Percentiles rank a stretch among this genome's conserved stretches.
Evolutionary conservation across 2,113 vertebrate species (phyloP).

Genomic region (Cercopithecus mona): DNA sequence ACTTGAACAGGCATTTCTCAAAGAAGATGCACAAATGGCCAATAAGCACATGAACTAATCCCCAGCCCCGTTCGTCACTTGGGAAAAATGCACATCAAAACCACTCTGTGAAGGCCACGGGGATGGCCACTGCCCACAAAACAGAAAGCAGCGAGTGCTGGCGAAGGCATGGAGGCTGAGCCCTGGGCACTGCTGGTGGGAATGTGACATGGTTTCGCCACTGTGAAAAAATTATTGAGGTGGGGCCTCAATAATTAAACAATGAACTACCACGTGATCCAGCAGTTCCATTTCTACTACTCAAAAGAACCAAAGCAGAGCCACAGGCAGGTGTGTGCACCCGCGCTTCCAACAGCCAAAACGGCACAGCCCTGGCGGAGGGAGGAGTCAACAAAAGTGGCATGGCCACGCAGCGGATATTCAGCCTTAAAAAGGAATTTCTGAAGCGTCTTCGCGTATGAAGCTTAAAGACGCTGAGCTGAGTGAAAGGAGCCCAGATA

Average conservation of each 20-base stretch:
- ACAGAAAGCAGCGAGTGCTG: not conserved
- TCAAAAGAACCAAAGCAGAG: not conserved
- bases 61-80: not conserved
- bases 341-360: not conserved
- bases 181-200: not conserved
- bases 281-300: not conserved
- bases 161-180: not conserved
- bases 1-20: not conserved
- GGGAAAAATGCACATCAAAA: not conserved
- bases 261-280: not conserved
- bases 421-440: not conserved
- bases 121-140: not conserved
- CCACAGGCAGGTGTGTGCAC: not conserved
- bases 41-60: not conserved
- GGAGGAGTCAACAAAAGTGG: not conserved
- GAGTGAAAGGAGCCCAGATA: not conserved
- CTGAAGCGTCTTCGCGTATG: not conserved
- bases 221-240: not conserved
- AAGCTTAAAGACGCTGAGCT: not conserved
- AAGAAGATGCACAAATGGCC: not conserved
- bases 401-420: rapidly evolving
- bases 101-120: not conserved
- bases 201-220: rapidly evolving
- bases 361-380: not conserved
- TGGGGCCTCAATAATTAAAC: not conserved